These are phyloP conservation scores for Atta texana DNA, from an alignment of 1,140 invertebrate species.

Conservation along the genomic window DNA sequence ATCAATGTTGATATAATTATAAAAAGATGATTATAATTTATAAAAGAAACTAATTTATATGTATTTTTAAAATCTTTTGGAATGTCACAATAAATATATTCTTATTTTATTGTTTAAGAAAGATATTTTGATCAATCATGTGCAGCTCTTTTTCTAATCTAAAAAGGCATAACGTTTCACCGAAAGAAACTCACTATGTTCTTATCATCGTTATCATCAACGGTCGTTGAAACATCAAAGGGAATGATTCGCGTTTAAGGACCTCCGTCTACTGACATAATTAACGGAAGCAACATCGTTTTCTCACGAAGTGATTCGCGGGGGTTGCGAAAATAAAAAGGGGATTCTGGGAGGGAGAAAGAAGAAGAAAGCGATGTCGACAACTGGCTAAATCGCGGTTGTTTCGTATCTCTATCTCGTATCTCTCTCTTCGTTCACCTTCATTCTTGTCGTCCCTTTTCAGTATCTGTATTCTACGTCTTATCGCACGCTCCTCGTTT, in stretches of 20 bases:
- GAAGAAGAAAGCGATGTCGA: conserved; percentile 43
- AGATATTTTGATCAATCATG: background rate
- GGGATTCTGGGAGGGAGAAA: conserved; percentile 21
- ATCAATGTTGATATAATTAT: background rate
- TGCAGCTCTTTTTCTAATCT: background rate
- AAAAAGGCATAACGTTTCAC: background rate
- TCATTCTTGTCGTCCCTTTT: conserved; percentile 26
- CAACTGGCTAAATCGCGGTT: conserved; percentile 76
- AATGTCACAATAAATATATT: background rate
- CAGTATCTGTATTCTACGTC: conserved; percentile 26
- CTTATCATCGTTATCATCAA: conserved; percentile 63
- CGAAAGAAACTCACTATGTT: background rate
- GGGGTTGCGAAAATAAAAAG: conserved; percentile 61
- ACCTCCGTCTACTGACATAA: conserved; percentile 73
- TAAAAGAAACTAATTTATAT: background rate
- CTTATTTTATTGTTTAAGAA: background rate
- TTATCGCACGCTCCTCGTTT: conserved; percentile 36
- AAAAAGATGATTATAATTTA: background rate
- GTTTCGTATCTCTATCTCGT: conserved; percentile 66
- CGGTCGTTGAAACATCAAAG: conserved; percentile 46
- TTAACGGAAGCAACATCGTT: conserved; percentile 77
- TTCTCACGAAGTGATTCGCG: conserved; percentile 40
- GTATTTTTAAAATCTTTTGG: background rate
- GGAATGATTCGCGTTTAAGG: conserved; percentile 75
- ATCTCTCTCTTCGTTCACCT: conserved; percentile 60